These are phyloP conservation scores for Malurus splendens DNA, from an alignment of 2,797 vertebrate genomes.

Conservation along the genomic window DNA sequence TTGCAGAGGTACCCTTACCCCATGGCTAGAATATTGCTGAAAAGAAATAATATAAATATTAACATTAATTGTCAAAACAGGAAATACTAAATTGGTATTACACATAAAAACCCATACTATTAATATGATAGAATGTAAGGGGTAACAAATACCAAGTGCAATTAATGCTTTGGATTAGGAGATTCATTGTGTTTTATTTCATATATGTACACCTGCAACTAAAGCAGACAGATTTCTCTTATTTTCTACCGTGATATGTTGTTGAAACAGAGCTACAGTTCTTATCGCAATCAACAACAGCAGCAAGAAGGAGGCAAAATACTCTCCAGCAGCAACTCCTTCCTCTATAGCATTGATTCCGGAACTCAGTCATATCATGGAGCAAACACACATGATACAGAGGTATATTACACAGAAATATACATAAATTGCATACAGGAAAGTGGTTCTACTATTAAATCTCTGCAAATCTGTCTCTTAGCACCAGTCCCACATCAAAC, in stretches of 20 bases:
- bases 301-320: not conserved
- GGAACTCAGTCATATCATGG: not conserved
- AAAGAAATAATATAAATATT: too few relatives aligned
- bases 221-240: not conserved
- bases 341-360: not conserved
- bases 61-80: not conserved
- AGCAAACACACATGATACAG: not conserved
- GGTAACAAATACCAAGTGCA: not conserved
- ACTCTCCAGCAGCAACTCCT: not conserved
- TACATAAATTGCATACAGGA: not conserved
- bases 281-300: not conserved
- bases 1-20: not conserved
- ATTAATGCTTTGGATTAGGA: not conserved
- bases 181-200: not conserved
- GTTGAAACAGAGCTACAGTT: not conserved
- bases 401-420: not conserved
- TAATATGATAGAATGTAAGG: not conserved
- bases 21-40: not conserved
- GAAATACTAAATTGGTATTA: not conserved
- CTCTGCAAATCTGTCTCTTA: not conserved
- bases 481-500: not conserved
- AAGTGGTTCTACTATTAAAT: not conserved
- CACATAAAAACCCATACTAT: not conserved
- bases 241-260: not conserved
- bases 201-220: not conserved